Evolutionary conservation across 1,140 invertebrate species (phyloP), one percentile per base, ranked within the genome.

Genomic region (Atta colombica): DNA sequence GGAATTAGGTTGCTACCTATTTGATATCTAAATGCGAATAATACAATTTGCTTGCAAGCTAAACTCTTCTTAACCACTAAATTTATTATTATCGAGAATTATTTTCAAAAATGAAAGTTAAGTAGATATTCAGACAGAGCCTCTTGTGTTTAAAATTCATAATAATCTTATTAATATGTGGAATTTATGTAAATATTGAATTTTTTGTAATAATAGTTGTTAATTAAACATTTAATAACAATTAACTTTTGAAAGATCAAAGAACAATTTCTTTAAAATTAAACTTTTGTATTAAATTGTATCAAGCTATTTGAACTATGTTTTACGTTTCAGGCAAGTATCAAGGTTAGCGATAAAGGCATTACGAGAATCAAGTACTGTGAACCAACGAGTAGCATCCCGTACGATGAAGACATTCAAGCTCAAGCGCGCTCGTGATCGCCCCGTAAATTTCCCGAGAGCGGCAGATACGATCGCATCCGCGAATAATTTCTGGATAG

Each of bases 401-500:
- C 71, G 53, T 55, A 68, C 77, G 89, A 92, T 92, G 87, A 92
- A 92, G 91, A 92, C 91, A 90, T 92, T 92, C 86, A 84, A 85
- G 88, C 88, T 85, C 82, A 86, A 85, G 58, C 85, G 87, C 68
- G 68, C 82, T 81, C 69, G 16, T 89, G 89, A 82, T 91, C 91
- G 85, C 86, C 88, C 77, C 91, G 91, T 92, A 92, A 92, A 92
- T 92, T 92, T 87, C 77, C 86, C 61, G 21, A 10, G 77, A 90
- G 65, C 87, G 88, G 84, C 89, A 92, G 91, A 92, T 92, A 92
- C 91, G 91, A 92, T 92, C 91, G 77, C 60, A 85, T 25, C 85
- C 88, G 91, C 91, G 89, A 90, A 92, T 92, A 88, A 92, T 91
- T 92, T 92, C 89, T 92, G 88, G 80, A 89, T 89, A 89, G 90